Base-by-base conservation (phyloP, 2,888 invertebrate genomes). In the Leptinotarsa juncta region DNA sequence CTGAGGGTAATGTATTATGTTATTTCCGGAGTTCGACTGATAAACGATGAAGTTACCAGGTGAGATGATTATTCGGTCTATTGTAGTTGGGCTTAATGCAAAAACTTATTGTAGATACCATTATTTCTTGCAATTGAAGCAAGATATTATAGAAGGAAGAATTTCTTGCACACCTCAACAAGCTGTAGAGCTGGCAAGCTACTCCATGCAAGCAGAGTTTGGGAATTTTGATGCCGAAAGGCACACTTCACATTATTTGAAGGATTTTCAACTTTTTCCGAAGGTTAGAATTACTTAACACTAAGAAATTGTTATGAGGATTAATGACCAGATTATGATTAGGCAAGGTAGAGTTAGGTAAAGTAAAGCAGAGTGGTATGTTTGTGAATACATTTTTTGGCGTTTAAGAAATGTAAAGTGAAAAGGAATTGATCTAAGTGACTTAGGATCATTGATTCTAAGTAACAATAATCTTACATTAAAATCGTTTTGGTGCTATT, bases 1-100 rank as follows among this genome's bases (percentile, higher is more conserved):
- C 90, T 99, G 67, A 94, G 97, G 50, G 96, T 99, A 18, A 96
- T 98, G 92, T 98, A 96, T 89, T 99, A 98, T 88, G 95, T 98
- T 57, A 92, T 93, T 81, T 93, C 94, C 1, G 96, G 97, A 71
- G 95, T 97, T 1, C 93, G 94, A 79, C 90, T 96, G 74, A 92
- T 99, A 77, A 94, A 94, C 75, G 98, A 99, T 88, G 97, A 98
- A 89, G 95, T 96, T 83, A 96, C 97, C 3, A 93, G 98, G 87
- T 87, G 80, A 68, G 72, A 65, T 20, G 16, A 18, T 60, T 18
- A 57, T 60, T 26, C 4, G 3, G 7, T 51, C 12, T 48, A 55
- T 14, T 16, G 65, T 12, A 65, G 16, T 55, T 65, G 15, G 15
- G 4, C 20, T 51, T 16, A 15, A 32, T 62, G 20, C 3, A 32